Percentiles rank a stretch among this genome's conserved stretches.
Evolutionary conservation across 2,113 vertebrate species (phyloP).

Genomic region (Callipepla californica): DNA sequence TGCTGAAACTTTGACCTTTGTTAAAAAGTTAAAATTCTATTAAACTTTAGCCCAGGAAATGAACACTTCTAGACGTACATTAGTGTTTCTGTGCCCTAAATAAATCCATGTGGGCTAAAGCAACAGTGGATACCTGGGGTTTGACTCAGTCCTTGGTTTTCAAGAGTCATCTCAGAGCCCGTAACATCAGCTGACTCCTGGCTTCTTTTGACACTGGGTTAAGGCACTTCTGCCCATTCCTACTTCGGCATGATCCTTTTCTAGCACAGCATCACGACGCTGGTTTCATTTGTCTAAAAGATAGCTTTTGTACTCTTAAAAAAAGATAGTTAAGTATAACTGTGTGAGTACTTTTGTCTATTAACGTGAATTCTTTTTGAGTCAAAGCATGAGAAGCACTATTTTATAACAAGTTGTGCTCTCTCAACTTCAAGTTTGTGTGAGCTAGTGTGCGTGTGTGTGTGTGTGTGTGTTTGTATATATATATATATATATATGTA

Average conservation of each 20-base stretch:
- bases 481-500: not conserved
- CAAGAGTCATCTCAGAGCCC: not conserved
- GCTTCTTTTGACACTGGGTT: fast-evolving
- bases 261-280: not conserved
- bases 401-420: not conserved
- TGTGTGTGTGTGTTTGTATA: not conserved
- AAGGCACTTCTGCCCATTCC: not conserved
- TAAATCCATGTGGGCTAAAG: not conserved
- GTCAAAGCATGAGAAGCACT: not conserved
- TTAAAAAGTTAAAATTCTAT: conserved; percentile 29
- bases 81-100: not conserved
- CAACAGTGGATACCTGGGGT: not conserved
- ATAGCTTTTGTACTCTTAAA: not conserved
- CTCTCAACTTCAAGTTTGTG: not conserved
- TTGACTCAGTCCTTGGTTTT: not conserved
- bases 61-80: not conserved
- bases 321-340: not conserved
- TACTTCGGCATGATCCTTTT: not conserved
- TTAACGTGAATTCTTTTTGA: not conserved
- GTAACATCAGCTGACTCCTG: not conserved
- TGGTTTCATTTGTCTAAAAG: not conserved
- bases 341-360: not conserved
- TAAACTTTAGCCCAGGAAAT: conserved; percentile 26
- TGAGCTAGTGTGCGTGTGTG: not conserved
- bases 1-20: conserved; percentile 25